phyloP scores from a whole-genome alignment of 1,140 invertebrate species.

The Neelides sp. region DNA sequence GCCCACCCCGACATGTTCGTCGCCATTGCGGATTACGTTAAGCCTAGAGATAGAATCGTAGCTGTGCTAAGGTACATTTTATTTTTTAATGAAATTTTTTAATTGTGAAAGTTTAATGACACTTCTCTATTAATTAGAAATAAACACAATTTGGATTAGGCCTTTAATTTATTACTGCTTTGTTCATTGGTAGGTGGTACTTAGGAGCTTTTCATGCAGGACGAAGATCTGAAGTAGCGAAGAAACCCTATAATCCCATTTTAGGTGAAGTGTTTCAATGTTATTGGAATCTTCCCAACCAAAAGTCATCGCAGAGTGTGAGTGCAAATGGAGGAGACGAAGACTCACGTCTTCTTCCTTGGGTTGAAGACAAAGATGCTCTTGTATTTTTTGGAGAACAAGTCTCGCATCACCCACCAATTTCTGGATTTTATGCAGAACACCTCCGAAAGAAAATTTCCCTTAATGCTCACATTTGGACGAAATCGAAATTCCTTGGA shows the following conservation, averaged over 20 bases:
- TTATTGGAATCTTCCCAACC: slow-evolving; percentile 55
- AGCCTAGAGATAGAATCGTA: slow-evolving; percentile 78
- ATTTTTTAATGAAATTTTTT: background rate
- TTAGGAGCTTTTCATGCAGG: slow-evolving; percentile 94
- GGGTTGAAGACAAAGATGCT: slow-evolving; percentile 26
- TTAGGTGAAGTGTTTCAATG: slow-evolving; percentile 88
- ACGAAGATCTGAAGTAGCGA: slow-evolving; percentile 81
- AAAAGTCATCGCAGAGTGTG: background rate
- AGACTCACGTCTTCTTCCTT: slow-evolving; percentile 12
- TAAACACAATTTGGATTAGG: background rate
- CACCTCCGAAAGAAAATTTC: slow-evolving; percentile 76
- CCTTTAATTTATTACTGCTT: background rate
- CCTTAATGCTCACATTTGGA: slow-evolving; percentile 90
- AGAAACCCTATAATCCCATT: slow-evolving; percentile 96
- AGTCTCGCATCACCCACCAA: slow-evolving; percentile 97
- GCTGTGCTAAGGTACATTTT: slow-evolving; percentile 53
- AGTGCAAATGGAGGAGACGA: background rate
- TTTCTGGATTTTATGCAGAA: slow-evolving; percentile 84
- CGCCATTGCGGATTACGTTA: slow-evolving; percentile 68
- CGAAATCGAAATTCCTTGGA: slow-evolving; percentile 94
- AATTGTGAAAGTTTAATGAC: background rate
- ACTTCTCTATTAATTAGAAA: background rate
- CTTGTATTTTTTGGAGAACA: slow-evolving; percentile 91
- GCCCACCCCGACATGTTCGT: slow-evolving; percentile 93
- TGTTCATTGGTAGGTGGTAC: slow-evolving; percentile 57